A percentile compares a stretch with the other conserved stretches of the same genome.
These are phyloP conservation scores for Stictocephala bisonia DNA, from an alignment of 2,888 invertebrate genomes.

Conservation along the genomic window DNA sequence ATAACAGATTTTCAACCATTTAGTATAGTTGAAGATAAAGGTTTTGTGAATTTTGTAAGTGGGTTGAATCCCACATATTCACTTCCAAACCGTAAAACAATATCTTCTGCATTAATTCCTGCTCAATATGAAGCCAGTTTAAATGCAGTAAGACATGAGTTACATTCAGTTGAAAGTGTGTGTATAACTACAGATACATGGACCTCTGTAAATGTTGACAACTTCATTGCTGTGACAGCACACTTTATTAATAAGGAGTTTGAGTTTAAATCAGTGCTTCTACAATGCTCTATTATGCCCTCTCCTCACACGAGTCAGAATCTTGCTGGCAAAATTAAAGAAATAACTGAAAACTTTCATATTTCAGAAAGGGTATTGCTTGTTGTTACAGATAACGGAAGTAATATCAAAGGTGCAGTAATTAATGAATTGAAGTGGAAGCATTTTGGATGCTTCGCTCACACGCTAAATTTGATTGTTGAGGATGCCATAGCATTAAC, in stretches of 20 bases:
- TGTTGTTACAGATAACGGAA: slow-evolving; percentile 33
- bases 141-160: background rate
- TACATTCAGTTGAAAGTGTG: background rate
- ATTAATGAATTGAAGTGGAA: slow-evolving; percentile 18
- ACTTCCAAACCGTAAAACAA: slow-evolving; percentile 16
- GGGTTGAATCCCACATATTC: slow-evolving; percentile 1
- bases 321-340: slow-evolving; percentile 21
- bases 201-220: slow-evolving; percentile 31
- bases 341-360: background rate
- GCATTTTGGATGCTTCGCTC: slow-evolving; percentile 42
- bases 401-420: slow-evolving; percentile 13
- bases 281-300: slow-evolving; percentile 11
- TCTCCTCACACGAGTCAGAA: slow-evolving; percentile 17
- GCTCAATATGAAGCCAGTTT: slow-evolving; percentile 16
- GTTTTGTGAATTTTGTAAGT: slow-evolving; percentile 8
- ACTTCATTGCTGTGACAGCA: slow-evolving; percentile 32
- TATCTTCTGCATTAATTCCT: slow-evolving; percentile 10
- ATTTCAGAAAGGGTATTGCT: slow-evolving; percentile 6
- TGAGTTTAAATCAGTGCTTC: slow-evolving; percentile 3
- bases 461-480: slow-evolving; percentile 28
- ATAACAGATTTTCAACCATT: slow-evolving; percentile 43
- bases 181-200: slow-evolving; percentile 38
- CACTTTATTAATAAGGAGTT: slow-evolving; percentile 33
- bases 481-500: background rate
- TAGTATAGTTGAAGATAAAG: slow-evolving; percentile 40